Conservation (phyloP, 2,888 invertebrate genomes). For the Cephus pygmeus region DNA sequence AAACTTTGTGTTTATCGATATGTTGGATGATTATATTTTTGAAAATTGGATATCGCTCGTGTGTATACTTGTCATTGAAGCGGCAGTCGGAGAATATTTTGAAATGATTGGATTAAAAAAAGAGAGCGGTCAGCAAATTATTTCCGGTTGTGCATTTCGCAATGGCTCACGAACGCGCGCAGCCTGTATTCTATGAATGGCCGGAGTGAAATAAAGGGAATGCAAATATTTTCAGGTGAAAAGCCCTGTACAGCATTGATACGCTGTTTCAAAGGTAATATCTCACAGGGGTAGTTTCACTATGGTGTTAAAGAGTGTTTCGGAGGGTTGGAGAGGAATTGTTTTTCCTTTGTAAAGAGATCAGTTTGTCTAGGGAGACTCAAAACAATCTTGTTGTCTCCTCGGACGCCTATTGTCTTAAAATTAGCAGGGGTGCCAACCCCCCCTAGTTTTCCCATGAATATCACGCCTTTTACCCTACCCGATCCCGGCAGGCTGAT, state of each 20-base stretch:
- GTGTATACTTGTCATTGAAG: not conserved
- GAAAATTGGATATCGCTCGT: too few relatives aligned
- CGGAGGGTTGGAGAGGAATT: too few relatives aligned
- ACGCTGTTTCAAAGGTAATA: too few relatives aligned
- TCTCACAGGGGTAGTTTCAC: too few relatives aligned
- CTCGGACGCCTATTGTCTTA: constrained; percentile 41
- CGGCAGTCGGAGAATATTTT: not conserved
- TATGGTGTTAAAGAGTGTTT: too few relatives aligned
- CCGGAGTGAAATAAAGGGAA: not conserved
- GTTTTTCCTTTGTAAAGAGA: not conserved
- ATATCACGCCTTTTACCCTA: too few relatives aligned
- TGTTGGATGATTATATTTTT: too few relatives aligned
- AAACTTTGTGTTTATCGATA: too few relatives aligned
- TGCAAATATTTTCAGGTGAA: not conserved
- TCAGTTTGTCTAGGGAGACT: constrained; percentile 34
- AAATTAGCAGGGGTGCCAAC: constrained; percentile 16
- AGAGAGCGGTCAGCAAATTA: not conserved
- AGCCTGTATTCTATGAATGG: not conserved
- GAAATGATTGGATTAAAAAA: not conserved
- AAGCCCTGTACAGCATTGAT: too few relatives aligned
- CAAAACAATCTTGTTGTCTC: constrained; percentile 43
- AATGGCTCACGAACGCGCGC: not conserved
- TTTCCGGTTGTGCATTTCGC: not conserved
- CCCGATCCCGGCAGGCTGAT: too few relatives aligned
- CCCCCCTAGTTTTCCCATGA: too few relatives aligned